Evolutionary conservation across 1,140 invertebrate genomes (phyloP).

Genomic region (Drosophila kanapiae): DNA sequence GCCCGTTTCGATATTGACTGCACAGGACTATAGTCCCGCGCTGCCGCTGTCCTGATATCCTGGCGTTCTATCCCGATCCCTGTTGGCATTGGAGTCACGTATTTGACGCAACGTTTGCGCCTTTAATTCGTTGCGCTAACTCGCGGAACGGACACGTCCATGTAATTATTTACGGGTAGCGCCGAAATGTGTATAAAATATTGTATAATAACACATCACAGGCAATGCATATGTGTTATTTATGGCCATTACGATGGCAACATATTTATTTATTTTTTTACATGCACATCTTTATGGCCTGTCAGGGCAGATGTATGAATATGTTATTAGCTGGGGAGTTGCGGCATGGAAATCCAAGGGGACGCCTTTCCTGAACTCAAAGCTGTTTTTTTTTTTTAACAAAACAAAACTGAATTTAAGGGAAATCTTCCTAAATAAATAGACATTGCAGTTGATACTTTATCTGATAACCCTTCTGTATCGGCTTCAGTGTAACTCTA

Average conservation of each 20-base stretch:
- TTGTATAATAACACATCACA: conserved; percentile 73
- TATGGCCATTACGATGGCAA: conserved; percentile 63
- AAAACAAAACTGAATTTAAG: not conserved
- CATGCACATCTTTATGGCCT: conserved; percentile 45
- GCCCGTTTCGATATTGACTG: conserved; percentile 58
- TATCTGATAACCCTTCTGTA: not conserved
- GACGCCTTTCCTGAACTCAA: not conserved
- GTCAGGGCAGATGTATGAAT: conserved; percentile 62
- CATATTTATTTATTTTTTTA: conserved; percentile 62
- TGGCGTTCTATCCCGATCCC: conserved; percentile 3
- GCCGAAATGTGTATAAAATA: conserved; percentile 64
- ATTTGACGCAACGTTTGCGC: conserved; percentile 80
- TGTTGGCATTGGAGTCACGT: conserved; percentile 77
- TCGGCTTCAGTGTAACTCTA: not conserved
- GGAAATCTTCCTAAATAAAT: not conserved
- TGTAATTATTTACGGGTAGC: conserved; percentile 81
- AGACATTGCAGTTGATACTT: not conserved
- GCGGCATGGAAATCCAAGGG: not conserved
- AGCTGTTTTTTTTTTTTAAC: not conserved
- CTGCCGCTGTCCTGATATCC: conserved; percentile 9
- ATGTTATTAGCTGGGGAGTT: conserved; percentile 51
- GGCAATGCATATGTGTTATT: conserved; percentile 75
- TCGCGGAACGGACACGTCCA: conserved; percentile 65
- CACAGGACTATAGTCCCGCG: conserved; percentile 23
- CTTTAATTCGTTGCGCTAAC: conserved; percentile 76